Base-by-base conservation (phyloP, 2,797 vertebrate species). In the Poeciliopsis paucimaculata region DNA sequence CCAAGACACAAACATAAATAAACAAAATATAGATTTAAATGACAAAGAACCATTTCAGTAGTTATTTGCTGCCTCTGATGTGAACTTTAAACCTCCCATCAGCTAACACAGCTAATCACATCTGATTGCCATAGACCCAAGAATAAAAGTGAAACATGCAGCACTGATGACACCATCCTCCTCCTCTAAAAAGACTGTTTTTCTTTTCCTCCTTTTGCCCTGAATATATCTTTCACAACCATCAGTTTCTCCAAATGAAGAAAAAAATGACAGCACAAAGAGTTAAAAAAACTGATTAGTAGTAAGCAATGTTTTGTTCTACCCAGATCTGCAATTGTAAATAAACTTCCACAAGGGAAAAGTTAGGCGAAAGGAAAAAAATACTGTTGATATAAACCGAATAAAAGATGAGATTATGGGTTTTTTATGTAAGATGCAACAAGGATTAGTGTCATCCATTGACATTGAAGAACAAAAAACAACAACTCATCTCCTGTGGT, bases 271-370 rank as follows among this genome's bases (percentile, higher is more conserved):
- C 87, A 76, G 75, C 15, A 16, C 28, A 78, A 70, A 75, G 77
- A 82, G 64, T 62, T 34, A 75, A 81, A 78, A 75, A 57, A 71
- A 62, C 92, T 92, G 36, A 66, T 39, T 2, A 66, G 34, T 18
- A 36, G 18, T 66, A 39, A 88, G 76, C 78, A n/a, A 76, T 91
- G 91, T 51, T 94, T 95, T 94, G 92, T 76, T 91, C 94, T 20
- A 36, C 18, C 10, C 34, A 66, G 36, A 10, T 66, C 36, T 41
- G 8, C 16, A 41, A 39, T 68, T 41, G 36, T 53, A 10, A 53
- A 26, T 53, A 53, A 53, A 53, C 90, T 94, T 92, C 72, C 73
- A 83, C 36, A 75, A 84, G 84, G 89, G 80, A 79, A 78, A 74
- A 26, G 31, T 26, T 73, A 39, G 31, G 4, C 2, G 10, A 53